These are phyloP conservation scores for Ladona fulva DNA, from an alignment of 1,140 invertebrate species.

Conservation along the genomic window DNA sequence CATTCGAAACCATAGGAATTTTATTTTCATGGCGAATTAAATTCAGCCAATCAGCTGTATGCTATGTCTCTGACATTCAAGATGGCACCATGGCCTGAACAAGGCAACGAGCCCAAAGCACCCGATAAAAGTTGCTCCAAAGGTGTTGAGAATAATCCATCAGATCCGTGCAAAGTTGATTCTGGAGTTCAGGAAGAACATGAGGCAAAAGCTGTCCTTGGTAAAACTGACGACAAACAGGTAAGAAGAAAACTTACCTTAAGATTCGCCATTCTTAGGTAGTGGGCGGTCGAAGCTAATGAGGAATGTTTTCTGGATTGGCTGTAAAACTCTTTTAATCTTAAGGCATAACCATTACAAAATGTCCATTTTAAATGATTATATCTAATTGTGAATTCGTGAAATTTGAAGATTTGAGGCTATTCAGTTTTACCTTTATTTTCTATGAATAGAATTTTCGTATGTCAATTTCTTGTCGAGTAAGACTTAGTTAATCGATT, in stretches of 20 bases:
- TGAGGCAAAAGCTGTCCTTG: slow-evolving; percentile 15
- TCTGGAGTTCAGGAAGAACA: slow-evolving; percentile 13
- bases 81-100: slow-evolving; percentile 60
- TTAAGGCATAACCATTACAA: too few species aligned
- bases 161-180: slow-evolving; percentile 17
- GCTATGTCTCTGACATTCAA: slow-evolving; percentile 33
- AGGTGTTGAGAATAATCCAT: slow-evolving; percentile 18
- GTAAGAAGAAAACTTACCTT: slow-evolving; percentile 13
- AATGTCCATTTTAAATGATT: neutral
- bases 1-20: neutral
- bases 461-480: too few species aligned
- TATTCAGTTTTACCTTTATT: too few species aligned
- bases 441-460: too few species aligned
- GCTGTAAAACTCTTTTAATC: too few species aligned
- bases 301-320: neutral
- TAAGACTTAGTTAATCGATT: too few species aligned
- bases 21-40: slow-evolving; percentile 16
- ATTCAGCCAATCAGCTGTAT: slow-evolving; percentile 20
- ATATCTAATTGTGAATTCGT: neutral
- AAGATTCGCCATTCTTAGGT: neutral
- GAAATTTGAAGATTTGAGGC: neutral
- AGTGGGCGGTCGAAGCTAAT: neutral
- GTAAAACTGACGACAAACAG: slow-evolving; percentile 21
- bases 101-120: slow-evolving; percentile 57
- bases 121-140: slow-evolving; percentile 44